A percentile compares a stretch with the other conserved stretches of the same genome.
Evolutionary conservation across 2,113 vertebrate genomes (phyloP).

Genomic region (Mesoclemmys tuberculata): DNA sequence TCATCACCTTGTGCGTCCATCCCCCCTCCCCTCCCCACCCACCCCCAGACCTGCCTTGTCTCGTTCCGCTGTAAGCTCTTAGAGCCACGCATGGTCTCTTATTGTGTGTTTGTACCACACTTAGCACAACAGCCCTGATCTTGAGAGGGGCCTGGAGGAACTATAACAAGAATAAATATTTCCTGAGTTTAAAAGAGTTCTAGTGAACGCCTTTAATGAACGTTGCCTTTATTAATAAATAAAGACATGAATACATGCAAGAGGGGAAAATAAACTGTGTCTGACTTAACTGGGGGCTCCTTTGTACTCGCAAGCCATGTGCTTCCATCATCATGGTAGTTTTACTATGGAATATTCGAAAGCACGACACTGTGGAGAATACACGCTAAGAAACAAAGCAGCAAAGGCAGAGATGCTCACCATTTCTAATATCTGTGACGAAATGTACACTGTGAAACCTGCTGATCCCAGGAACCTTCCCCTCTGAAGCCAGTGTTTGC

Average conservation of each 20-base stretch:
- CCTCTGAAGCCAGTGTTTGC: not conserved
- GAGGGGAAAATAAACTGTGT: not conserved
- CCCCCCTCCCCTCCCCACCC: not conserved
- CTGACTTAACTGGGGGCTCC: not conserved
- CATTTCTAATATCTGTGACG: not conserved
- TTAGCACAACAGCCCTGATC: not conserved
- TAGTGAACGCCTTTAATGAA: not conserved
- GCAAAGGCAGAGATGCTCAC: not conserved
- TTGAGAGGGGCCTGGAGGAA: accelerated
- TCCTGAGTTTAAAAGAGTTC: not conserved
- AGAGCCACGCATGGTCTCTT: not conserved
- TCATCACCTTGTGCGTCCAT: accelerated
- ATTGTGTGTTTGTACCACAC: not conserved
- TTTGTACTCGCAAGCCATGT: not conserved
- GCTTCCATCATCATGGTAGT: not conserved
- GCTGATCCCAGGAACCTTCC: not conserved
- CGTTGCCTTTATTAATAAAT: not conserved
- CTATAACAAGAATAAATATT: not conserved
- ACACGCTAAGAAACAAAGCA: not conserved
- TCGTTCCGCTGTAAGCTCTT: not conserved
- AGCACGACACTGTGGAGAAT: not conserved
- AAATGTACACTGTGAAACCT: not conserved
- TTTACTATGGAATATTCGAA: not conserved
- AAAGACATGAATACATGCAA: not conserved
- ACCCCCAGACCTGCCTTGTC: not conserved